Percentiles rank a stretch among this genome's conserved stretches.
phyloP scores from a whole-genome alignment of 1,140 invertebrate species.

The Eubasilissa regina region DNA sequence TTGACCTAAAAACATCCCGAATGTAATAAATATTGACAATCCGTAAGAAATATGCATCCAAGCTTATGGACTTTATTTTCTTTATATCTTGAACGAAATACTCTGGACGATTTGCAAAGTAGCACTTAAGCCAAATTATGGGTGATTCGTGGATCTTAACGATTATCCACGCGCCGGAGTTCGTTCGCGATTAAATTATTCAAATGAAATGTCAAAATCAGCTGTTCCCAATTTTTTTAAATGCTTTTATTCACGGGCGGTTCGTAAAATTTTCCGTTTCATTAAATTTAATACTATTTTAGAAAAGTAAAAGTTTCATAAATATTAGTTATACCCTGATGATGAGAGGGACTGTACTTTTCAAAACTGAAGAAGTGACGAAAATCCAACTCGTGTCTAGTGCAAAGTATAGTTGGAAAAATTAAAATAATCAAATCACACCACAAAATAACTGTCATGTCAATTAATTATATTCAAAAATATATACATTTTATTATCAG shows the following conservation, averaged over 20 bases:
- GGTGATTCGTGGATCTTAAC: constrained; percentile 26
- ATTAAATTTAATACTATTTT: no score
- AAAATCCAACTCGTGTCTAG: no score
- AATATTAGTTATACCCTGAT: no score
- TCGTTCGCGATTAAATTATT: constrained; percentile 38
- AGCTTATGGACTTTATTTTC: not conserved
- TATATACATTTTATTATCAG: no score
- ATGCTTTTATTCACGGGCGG: constrained; percentile 13
- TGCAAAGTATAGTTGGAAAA: no score
- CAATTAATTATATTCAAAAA: no score
- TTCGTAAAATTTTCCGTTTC: not conserved
- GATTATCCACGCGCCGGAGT: constrained; percentile 49
- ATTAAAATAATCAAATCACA: no score
- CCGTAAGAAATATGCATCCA: not conserved
- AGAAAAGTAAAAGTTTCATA: no score
- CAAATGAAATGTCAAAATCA: constrained; percentile 38
- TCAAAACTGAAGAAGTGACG: no score
- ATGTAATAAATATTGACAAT: constrained; percentile 13
- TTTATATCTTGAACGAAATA: constrained; percentile 7
- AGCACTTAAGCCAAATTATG: constrained; percentile 32
- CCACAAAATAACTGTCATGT: no score
- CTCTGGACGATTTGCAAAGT: constrained; percentile 24
- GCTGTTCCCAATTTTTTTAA: constrained; percentile 26
- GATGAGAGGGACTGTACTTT: no score
- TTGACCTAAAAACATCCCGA: constrained; percentile 37